Conservation (phyloP, 2,797 vertebrate species). For the Eulemur mongoz region DNA sequence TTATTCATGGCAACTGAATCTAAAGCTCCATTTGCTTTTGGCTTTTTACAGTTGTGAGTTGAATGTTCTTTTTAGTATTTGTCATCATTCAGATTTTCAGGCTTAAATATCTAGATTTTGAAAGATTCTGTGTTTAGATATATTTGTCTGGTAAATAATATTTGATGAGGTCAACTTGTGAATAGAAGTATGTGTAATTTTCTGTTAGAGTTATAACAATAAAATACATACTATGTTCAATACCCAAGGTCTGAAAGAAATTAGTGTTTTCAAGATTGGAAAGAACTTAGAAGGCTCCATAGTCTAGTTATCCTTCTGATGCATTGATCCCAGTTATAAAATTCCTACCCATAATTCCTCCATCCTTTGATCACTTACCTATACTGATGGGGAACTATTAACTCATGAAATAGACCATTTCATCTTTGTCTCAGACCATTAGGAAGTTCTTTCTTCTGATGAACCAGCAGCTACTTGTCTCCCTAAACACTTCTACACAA, state of each 20-base stretch:
- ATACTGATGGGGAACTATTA: not conserved
- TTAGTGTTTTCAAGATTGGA: not conserved
- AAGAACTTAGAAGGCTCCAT: not conserved
- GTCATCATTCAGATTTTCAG: not conserved
- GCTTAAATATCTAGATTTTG: constrained; percentile 5
- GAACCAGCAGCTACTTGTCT: not conserved
- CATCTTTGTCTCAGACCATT: not conserved
- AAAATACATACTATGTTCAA: not conserved
- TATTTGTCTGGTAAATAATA: not conserved
- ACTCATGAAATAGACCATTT: not conserved
- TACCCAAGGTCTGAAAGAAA: not conserved
- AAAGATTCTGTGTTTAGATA: not conserved
- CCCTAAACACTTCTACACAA: not conserved
- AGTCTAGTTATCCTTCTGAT: not conserved
- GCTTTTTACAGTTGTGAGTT: not conserved
- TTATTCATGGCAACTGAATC: not conserved
- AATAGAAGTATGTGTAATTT: not conserved
- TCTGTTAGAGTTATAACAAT: not conserved
- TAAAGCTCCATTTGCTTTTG: not conserved
- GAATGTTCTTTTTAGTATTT: not conserved
- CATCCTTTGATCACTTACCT: not conserved
- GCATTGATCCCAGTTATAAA: not conserved
- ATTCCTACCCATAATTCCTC: not conserved
- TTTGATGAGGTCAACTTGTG: not conserved
- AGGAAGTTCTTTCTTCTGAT: not conserved